A percentile compares a stretch with the other conserved stretches of the same genome.
These are phyloP conservation scores for Tetrapedia diversipes DNA, from an alignment of 2,888 invertebrate species.

Conservation along the genomic window DNA sequence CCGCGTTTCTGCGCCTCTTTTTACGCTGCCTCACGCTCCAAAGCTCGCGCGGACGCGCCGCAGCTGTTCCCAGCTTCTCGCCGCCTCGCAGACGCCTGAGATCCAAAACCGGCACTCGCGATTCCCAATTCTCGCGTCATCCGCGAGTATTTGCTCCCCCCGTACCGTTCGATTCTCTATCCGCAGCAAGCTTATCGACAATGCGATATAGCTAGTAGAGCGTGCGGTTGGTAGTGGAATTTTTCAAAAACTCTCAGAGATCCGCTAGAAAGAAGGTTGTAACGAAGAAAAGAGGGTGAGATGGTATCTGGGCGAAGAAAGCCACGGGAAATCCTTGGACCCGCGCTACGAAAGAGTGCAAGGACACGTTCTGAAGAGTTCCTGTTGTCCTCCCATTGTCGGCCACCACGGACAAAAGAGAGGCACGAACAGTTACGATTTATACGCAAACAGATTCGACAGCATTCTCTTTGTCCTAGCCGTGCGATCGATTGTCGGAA, in stretches of 20 bases:
- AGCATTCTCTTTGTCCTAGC: conserved; percentile 21
- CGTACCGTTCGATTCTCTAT: neutral
- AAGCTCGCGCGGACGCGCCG: neutral
- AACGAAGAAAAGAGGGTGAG: neutral
- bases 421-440: conserved; percentile 44
- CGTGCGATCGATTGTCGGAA: conserved; percentile 18
- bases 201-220: too few relatives aligned
- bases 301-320: conserved; percentile 22
- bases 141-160: too few relatives aligned
- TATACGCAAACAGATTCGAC: conserved; percentile 36
- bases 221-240: neutral
- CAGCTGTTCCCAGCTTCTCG: conserved; percentile 5
- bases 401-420: conserved; percentile 34
- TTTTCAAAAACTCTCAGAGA: neutral
- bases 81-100: too few relatives aligned
- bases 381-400: conserved; percentile 43
- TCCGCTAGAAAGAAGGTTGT: neutral
- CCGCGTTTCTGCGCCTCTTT: neutral
- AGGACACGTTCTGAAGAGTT: conserved; percentile 36
- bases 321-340: conserved; percentile 14
- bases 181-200: too few relatives aligned
- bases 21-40: neutral
- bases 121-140: too few relatives aligned
- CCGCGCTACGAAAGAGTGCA: conserved; percentile 47
- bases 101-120: too few relatives aligned